A percentile compares a stretch with the other conserved stretches of the same genome.
Evolutionary conservation across 1,140 invertebrate species (phyloP).

Genomic region (Eulimnadia texana): DNA sequence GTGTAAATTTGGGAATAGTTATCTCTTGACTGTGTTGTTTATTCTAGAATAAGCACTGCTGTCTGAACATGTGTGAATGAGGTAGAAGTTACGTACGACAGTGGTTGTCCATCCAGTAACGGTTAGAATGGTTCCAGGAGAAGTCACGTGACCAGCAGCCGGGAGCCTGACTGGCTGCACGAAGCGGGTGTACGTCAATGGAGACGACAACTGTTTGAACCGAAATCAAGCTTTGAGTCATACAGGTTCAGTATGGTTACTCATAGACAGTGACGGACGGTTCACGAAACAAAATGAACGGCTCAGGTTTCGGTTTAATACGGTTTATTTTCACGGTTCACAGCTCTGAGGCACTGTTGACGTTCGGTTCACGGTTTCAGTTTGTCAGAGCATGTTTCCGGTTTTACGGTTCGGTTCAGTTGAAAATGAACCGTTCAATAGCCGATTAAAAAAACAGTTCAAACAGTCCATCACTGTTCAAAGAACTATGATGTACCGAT

Average conservation of each 20-base stretch:
- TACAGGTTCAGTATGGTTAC: too few relatives aligned
- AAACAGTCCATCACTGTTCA: neutral
- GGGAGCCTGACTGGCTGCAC: conserved; percentile 23
- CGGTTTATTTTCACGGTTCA: too few relatives aligned
- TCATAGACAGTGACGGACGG: too few relatives aligned
- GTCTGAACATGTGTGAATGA: neutral
- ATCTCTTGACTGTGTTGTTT: too few relatives aligned
- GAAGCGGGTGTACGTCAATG: neutral
- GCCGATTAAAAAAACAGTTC: neutral
- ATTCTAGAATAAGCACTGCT: too few relatives aligned
- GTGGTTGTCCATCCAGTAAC: conserved; percentile 40
- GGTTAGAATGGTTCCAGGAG: conserved; percentile 28
- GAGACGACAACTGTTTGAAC: neutral
- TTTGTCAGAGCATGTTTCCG: too few relatives aligned
- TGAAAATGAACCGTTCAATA: neutral
- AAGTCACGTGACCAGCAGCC: conserved; percentile 18
- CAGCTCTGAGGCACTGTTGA: too few relatives aligned
- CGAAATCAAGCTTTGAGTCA: neutral
- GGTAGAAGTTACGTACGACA: conserved; percentile 23
- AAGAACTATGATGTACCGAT: neutral
- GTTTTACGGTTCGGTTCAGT: too few relatives aligned
- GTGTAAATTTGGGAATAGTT: neutral
- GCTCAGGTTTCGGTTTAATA: too few relatives aligned
- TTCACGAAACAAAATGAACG: too few relatives aligned
- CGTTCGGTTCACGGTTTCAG: too few relatives aligned